Conservation (phyloP, 2,888 invertebrate species). For the Hymenopus coronatus region DNA sequence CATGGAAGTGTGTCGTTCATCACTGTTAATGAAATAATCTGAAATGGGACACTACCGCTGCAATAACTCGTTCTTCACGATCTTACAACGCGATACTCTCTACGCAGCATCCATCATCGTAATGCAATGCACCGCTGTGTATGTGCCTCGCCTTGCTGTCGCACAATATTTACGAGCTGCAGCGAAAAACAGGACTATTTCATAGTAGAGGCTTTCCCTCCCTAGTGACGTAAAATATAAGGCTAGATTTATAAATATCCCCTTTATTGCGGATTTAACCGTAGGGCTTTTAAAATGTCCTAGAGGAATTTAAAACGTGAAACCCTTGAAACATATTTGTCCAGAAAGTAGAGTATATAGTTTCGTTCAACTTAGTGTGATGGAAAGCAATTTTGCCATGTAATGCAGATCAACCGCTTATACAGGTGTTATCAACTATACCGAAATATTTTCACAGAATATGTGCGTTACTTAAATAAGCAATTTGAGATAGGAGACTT, state of each 20-base stretch:
- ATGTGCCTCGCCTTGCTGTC: not conserved
- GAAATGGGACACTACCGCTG: conserved; percentile 1
- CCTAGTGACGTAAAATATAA: not conserved
- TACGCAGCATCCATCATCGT: not conserved
- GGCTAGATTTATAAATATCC: not conserved
- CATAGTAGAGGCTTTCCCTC: not conserved
- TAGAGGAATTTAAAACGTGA: too few relatives aligned
- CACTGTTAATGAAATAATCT: conserved; percentile 17
- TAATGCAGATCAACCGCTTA: too few relatives aligned
- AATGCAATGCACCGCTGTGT: not conserved
- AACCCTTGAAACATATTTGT: too few relatives aligned
- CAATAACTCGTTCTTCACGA: not conserved
- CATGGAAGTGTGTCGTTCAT: conserved; percentile 1
- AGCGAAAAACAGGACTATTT: not conserved
- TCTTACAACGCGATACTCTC: not conserved
- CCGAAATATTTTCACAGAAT: too few relatives aligned
- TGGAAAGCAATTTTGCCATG: too few relatives aligned
- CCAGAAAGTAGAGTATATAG: too few relatives aligned
- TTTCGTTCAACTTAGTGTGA: too few relatives aligned
- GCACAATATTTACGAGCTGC: not conserved
- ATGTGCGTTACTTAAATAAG: too few relatives aligned
- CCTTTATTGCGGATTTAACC: not conserved
- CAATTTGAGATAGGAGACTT: too few relatives aligned
- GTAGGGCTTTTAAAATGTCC: too few relatives aligned
- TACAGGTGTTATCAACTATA: too few relatives aligned